phyloP scores from a whole-genome alignment of 2,888 invertebrate genomes.

The Ormia ochracea region DNA sequence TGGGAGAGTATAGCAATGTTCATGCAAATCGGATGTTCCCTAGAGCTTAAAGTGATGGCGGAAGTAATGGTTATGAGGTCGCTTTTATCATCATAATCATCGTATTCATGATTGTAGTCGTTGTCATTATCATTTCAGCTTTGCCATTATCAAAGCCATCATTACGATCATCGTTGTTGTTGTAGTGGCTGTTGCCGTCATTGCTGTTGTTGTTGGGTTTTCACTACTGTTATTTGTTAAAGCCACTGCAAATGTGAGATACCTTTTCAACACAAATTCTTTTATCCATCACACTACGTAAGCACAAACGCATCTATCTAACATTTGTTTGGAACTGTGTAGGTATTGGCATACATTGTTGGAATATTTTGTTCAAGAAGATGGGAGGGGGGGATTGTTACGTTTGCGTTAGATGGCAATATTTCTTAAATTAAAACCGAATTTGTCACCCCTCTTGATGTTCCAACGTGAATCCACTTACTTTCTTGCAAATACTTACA shows the following conservation, averaged over 20 bases:
- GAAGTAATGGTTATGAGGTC: slow-evolving; percentile 59
- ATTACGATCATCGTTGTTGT: background rate
- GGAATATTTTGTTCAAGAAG: too few species aligned
- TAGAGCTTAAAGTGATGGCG: slow-evolving; percentile 54
- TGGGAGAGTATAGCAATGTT: slow-evolving; percentile 4
- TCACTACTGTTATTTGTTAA: slow-evolving; percentile 23
- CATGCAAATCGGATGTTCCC: slow-evolving; percentile 54
- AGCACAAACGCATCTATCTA: background rate
- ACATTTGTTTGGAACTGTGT: background rate
- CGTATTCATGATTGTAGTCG: slow-evolving; percentile 10
- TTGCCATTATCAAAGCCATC: slow-evolving; percentile 12
- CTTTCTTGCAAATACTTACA: background rate
- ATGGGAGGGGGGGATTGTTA: background rate
- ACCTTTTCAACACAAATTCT: slow-evolving; percentile 30
- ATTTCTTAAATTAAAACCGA: slow-evolving; percentile 41
- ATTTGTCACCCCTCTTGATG: slow-evolving; percentile 44
- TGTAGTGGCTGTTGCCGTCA: too few species aligned
- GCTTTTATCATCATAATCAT: slow-evolving; percentile 32
- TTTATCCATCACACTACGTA: background rate
- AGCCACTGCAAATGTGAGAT: slow-evolving; percentile 51
- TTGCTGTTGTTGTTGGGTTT: background rate
- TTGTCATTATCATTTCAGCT: slow-evolving; percentile 21
- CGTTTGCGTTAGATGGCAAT: background rate
- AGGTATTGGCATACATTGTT: too few species aligned
- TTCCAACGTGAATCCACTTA: slow-evolving; percentile 1